phyloP scores from a whole-genome alignment of 1,140 invertebrate species.

The Drosophila nebulosa region DNA sequence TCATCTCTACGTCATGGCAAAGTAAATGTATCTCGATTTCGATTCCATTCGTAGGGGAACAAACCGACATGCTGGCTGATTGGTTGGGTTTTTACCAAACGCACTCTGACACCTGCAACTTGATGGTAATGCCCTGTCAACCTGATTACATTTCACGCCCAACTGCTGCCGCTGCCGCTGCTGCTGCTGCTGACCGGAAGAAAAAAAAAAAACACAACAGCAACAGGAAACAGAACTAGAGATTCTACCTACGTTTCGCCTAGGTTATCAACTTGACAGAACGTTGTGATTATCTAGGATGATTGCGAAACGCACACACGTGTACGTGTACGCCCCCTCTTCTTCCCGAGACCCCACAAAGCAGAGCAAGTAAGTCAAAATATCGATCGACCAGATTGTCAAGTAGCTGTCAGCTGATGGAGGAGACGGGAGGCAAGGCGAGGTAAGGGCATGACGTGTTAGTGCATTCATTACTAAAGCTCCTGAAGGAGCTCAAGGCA shows the following conservation, averaged over 20 bases:
- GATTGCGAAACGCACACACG: background rate
- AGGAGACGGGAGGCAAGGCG: background rate
- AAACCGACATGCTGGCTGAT: background rate
- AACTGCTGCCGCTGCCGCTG: background rate
- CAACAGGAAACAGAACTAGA: conserved; percentile 4
- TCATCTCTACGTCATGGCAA: background rate
- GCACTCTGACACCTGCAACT: conserved; percentile 2
- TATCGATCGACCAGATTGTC: background rate
- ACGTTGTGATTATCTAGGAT: background rate
- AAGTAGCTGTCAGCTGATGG: background rate
- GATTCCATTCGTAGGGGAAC: too few species aligned
- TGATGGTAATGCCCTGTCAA: background rate
- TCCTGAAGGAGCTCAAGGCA: background rate
- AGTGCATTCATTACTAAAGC: background rate
- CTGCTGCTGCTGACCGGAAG: background rate
- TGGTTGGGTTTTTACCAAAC: background rate
- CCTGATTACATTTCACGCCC: conserved; percentile 5
- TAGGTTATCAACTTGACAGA: conserved; percentile 1
- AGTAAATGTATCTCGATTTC: background rate
- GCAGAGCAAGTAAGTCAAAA: background rate
- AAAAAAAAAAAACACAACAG: background rate
- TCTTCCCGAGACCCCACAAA: background rate
- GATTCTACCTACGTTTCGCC: background rate
- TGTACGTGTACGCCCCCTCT: background rate
- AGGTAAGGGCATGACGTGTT: background rate